These are phyloP conservation scores for Ophiothrix spiculata DNA, from an alignment of 35 echinoderm and acorn worm species.

Conservation along the genomic window DNA sequence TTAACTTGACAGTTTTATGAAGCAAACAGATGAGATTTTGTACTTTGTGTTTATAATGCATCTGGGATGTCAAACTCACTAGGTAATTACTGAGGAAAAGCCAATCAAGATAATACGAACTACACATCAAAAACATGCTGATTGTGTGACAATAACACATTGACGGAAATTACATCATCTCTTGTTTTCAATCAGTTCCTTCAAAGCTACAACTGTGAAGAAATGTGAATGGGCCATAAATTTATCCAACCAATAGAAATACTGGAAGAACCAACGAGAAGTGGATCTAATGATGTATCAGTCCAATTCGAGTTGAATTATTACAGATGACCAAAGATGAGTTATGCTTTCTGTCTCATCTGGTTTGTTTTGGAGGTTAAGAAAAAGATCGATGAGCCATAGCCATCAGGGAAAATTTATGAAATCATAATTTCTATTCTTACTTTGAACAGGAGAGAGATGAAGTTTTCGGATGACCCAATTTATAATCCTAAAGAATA, in stretches of 20 bases:
- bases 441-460: not conserved
- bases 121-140: no score
- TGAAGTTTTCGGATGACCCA: not conserved
- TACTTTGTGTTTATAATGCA: no score
- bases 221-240: not conserved
- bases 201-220: not conserved
- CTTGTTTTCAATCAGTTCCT: not conserved
- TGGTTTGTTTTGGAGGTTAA: not conserved
- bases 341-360: not conserved
- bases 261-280: no score
- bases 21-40: no score
- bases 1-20: no score
- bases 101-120: no score
- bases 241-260: not conserved
- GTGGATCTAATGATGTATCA: not conserved
- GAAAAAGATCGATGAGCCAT: not conserved
- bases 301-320: not conserved
- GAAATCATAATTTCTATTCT: slow-evolving; percentile 4
- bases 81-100: no score
- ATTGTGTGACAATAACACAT: no score
- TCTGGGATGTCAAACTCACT: no score
- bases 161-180: no score
- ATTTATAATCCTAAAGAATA: not conserved
- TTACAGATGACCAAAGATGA: not conserved
- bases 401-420: not conserved